phyloP scores from a whole-genome alignment of 1,140 invertebrate genomes.

The Trialeurodes vaporariorum region DNA sequence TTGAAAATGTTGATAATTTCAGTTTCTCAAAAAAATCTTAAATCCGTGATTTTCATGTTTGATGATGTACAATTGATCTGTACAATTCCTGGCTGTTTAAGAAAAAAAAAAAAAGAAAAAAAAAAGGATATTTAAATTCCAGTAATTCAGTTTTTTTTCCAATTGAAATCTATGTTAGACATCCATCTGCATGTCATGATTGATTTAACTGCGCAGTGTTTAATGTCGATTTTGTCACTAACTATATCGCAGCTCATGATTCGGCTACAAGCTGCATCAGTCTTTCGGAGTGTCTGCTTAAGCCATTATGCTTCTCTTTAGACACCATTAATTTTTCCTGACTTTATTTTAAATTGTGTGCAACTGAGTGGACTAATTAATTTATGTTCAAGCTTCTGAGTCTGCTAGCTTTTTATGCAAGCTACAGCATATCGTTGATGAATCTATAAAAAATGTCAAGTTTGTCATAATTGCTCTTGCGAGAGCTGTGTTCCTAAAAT shows the following conservation, averaged over 20 bases:
- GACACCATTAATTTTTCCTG: neutral
- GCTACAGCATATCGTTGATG: neutral
- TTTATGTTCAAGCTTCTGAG: neutral
- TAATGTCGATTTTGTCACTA: neutral
- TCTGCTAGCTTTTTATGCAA: neutral
- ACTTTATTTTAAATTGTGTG: neutral
- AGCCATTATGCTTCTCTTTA: neutral
- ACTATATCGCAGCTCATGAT: neutral
- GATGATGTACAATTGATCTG: too few relatives aligned
- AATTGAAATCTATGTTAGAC: too few relatives aligned
- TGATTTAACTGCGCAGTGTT: neutral
- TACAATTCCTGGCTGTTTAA: too few relatives aligned
- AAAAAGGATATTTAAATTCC: too few relatives aligned
- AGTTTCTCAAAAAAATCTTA: too few relatives aligned
- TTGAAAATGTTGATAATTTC: too few relatives aligned
- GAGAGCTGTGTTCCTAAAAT: too few relatives aligned
- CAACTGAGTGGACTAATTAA: neutral
- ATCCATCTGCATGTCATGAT: neutral
- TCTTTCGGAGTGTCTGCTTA: neutral
- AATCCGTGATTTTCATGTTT: too few relatives aligned
- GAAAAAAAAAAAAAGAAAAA: too few relatives aligned
- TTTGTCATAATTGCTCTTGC: too few relatives aligned
- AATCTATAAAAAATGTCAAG: constrained; percentile 2
- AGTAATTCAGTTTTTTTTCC: too few relatives aligned
- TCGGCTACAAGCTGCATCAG: neutral